Percentiles rank a stretch among this genome's conserved stretches.
Conservation (phyloP, 2,888 invertebrate species). For the Pandemis heparana region DNA sequence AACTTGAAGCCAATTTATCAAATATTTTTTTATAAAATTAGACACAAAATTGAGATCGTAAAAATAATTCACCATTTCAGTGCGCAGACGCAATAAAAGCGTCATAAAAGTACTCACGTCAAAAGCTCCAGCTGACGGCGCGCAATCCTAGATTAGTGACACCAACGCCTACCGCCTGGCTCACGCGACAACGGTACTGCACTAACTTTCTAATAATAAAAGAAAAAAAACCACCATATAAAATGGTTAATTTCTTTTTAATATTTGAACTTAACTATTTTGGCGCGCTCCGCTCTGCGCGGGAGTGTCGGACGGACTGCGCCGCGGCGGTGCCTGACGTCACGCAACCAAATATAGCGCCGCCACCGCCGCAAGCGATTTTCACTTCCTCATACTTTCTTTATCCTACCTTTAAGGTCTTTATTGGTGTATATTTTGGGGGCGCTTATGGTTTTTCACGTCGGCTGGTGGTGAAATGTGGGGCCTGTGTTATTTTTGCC, state of each 20-base stretch:
- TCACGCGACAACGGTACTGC: slow-evolving; percentile 49
- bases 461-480: slow-evolving; percentile 63
- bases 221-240: slow-evolving; percentile 56
- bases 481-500: slow-evolving; percentile 82
- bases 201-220: slow-evolving; percentile 49
- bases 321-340: slow-evolving; percentile 70
- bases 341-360: slow-evolving; percentile 77
- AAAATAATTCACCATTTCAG: neutral
- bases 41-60: too few species aligned
- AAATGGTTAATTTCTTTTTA: slow-evolving; percentile 40
- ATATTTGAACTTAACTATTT: slow-evolving; percentile 35
- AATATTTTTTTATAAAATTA: too few species aligned
- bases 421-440: slow-evolving; percentile 47
- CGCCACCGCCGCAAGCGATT: slow-evolving; percentile 53
- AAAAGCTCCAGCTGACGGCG: slow-evolving; percentile 42
- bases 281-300: slow-evolving; percentile 70
- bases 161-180: slow-evolving; percentile 46
- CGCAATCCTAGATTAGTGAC: slow-evolving; percentile 61
- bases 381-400: slow-evolving; percentile 46
- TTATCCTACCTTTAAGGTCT: slow-evolving; percentile 47
- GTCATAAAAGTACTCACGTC: slow-evolving; percentile 27
- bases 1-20: too few species aligned
- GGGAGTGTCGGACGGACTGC: slow-evolving; percentile 75
- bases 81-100: slow-evolving; percentile 16
- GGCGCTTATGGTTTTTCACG: slow-evolving; percentile 54